These are phyloP conservation scores for Halcyon malimbica DNA, from an alignment of 2,113 vertebrate species.

Conservation along the genomic window DNA sequence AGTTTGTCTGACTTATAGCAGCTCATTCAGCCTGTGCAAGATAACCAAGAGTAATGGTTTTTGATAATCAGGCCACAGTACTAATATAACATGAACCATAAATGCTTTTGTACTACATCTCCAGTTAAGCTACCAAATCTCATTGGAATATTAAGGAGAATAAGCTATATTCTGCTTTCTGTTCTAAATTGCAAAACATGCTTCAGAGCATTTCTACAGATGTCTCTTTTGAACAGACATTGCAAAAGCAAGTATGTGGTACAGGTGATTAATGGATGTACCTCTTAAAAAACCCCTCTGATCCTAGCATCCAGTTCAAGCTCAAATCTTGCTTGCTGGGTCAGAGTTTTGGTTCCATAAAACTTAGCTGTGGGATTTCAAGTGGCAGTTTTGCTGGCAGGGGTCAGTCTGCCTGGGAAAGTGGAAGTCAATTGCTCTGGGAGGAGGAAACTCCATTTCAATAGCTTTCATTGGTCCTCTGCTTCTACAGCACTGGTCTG, in stretches of 20 bases:
- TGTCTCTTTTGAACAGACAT: neutral
- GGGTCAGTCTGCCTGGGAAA: slow-evolving; percentile 10
- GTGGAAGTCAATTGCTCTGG: slow-evolving; percentile 12
- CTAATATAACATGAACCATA: slow-evolving; percentile 85
- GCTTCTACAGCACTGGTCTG: slow-evolving; percentile 27
- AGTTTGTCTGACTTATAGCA: slow-evolving; percentile 77
- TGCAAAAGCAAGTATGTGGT: neutral
- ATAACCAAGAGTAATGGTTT: slow-evolving; percentile 84
- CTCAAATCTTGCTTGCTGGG: neutral
- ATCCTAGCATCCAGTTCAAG: neutral
- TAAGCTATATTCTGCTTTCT: slow-evolving; percentile 62
- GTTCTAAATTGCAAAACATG: slow-evolving; percentile 49
- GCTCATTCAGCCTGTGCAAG: slow-evolving; percentile 71
- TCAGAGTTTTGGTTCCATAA: slow-evolving; percentile 48
- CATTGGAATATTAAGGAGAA: slow-evolving; percentile 80
- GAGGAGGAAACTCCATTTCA: slow-evolving; percentile 32
- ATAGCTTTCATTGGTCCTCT: slow-evolving; percentile 7
- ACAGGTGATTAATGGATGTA: slow-evolving; percentile 16
- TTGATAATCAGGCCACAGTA: slow-evolving; percentile 83
- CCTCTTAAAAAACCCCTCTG: slow-evolving; percentile 10
- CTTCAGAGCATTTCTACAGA: slow-evolving; percentile 46
- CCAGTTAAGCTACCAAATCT: slow-evolving; percentile 79
- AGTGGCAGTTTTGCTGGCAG: slow-evolving; percentile 33
- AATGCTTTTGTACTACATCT: slow-evolving; percentile 73
- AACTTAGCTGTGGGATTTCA: slow-evolving; percentile 56